Evolutionary conservation across 2,888 invertebrate genomes (phyloP).

Genomic region (Cancer borealis): DNA sequence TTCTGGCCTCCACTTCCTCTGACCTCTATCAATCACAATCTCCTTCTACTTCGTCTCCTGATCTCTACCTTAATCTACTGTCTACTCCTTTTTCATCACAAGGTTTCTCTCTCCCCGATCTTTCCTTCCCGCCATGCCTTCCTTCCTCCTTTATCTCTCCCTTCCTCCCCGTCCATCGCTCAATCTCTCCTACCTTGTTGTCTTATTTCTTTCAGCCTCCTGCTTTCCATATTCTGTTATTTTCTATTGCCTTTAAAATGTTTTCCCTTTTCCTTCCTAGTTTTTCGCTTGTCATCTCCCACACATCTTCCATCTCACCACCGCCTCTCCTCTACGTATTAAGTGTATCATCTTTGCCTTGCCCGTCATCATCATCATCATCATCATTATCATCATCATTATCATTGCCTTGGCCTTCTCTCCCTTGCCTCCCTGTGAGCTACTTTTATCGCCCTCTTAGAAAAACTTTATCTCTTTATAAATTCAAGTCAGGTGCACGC

Average conservation of each 20-base stretch:
- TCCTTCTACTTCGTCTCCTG: too few species aligned
- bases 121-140: neutral
- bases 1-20: neutral
- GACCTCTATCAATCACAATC: too few species aligned
- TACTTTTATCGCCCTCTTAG: neutral
- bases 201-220: neutral
- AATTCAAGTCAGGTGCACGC: neutral
- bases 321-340: neutral
- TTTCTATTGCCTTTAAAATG: neutral
- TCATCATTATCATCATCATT: neutral
- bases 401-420: neutral
- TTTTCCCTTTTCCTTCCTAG: neutral
- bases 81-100: neutral
- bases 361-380: too few species aligned
- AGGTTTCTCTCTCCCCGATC: neutral
- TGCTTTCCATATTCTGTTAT: neutral
- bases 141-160: neutral
- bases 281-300: neutral
- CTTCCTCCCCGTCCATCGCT: neutral
- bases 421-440: neutral
- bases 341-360: too few species aligned
- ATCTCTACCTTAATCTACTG: neutral
- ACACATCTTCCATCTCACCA: neutral
- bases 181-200: neutral
- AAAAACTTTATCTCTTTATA: neutral